Percentiles rank a stretch among this genome's conserved stretches.
These are phyloP conservation scores for Leptobrachium leishanense DNA, from an alignment of 2,113 vertebrate species.

Conservation along the genomic window DNA sequence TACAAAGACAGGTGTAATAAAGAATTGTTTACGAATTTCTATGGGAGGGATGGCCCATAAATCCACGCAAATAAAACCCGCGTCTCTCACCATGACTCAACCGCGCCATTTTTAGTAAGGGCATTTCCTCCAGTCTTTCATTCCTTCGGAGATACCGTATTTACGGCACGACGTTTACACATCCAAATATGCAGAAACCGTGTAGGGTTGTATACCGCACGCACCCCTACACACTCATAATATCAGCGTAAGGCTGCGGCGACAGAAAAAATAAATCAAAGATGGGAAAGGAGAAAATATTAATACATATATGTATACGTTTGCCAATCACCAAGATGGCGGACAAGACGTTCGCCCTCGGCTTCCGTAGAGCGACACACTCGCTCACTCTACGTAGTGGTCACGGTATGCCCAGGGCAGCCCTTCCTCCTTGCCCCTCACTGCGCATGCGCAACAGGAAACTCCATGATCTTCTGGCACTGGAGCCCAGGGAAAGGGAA, in stretches of 20 bases:
- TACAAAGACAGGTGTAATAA: too few relatives aligned
- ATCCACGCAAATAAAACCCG: background rate
- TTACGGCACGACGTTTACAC: too few relatives aligned
- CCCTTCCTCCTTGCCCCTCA: slow-evolving; percentile 60
- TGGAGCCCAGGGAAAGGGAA: slow-evolving; percentile 55
- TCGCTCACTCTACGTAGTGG: slow-evolving; percentile 68
- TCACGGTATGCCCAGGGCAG: slow-evolving; percentile 79
- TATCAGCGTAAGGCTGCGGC: too few relatives aligned
- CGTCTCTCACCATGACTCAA: background rate
- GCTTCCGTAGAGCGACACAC: slow-evolving; percentile 51
- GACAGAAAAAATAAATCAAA: too few relatives aligned
- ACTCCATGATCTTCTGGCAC: slow-evolving; percentile 85
- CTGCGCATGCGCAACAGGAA: slow-evolving; percentile 81
- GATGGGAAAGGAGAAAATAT: too few relatives aligned
- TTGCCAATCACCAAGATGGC: slow-evolving; percentile 52
- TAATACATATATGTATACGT: too few relatives aligned
- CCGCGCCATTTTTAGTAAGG: slow-evolving; percentile 1
- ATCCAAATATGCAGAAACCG: too few relatives aligned
- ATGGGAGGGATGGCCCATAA: background rate
- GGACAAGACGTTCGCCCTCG: slow-evolving; percentile 20
- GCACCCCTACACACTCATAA: too few relatives aligned
- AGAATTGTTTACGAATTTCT: background rate
- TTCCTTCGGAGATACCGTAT: too few relatives aligned
- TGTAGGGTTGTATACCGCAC: too few relatives aligned
- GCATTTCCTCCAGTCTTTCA: background rate